phyloP scores from a whole-genome alignment of 2,888 invertebrate genomes.

The Patella pellucida region DNA sequence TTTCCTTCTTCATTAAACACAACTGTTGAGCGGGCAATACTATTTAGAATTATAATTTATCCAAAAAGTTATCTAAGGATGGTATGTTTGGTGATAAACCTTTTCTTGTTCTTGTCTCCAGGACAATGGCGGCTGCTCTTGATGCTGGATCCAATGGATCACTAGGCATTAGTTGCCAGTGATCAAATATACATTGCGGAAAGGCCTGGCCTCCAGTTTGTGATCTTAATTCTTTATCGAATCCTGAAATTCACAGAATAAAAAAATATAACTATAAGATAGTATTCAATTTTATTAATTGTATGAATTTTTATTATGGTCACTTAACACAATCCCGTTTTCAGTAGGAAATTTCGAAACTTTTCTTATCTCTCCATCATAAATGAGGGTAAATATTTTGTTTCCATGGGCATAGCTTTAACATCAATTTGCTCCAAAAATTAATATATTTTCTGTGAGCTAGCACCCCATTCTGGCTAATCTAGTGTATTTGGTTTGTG shows the following conservation, averaged over 20 bases:
- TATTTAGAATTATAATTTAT: conserved; percentile 88
- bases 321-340: too few relatives aligned
- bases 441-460: too few relatives aligned
- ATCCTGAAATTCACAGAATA: conserved; percentile 73
- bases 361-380: too few relatives aligned
- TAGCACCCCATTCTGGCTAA: too few relatives aligned
- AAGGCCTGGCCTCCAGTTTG: conserved; percentile 99
- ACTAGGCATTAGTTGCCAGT: conserved; percentile 98
- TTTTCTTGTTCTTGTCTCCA: conserved; percentile 97
- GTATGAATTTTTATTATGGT: too few relatives aligned
- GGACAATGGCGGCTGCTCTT: conserved; percentile 71
- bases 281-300: background rate
- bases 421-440: too few relatives aligned
- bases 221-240: conserved; percentile 94
- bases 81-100: conserved; percentile 98
- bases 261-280: background rate
- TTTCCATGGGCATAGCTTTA: too few relatives aligned
- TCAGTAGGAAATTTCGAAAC: too few relatives aligned
- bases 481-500: too few relatives aligned
- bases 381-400: too few relatives aligned
- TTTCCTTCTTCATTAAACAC: too few relatives aligned
- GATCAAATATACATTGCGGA: conserved; percentile 99
- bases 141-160: conserved; percentile 84
- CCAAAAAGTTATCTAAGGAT: conserved; percentile 93
- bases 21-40: too few relatives aligned